Percentiles rank a stretch among this genome's conserved stretches.
These are phyloP conservation scores for Rotaria socialis DNA, from an alignment of 2,888 invertebrate genomes.

Conservation along the genomic window DNA sequence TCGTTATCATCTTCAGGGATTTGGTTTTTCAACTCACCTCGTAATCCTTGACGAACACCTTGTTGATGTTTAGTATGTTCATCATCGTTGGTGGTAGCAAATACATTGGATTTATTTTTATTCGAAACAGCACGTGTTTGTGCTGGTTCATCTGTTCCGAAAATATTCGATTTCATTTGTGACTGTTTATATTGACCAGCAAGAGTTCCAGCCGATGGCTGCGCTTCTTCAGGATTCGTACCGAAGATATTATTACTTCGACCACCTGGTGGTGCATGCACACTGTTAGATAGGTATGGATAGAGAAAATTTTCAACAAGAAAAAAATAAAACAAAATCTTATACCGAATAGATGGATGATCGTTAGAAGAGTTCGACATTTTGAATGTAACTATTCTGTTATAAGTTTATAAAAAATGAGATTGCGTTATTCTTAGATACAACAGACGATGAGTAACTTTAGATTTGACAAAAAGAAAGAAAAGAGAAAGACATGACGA, in stretches of 20 bases:
- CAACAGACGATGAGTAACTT: neutral
- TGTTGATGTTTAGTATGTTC: neutral
- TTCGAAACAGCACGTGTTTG: neutral
- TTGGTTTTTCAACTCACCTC: neutral
- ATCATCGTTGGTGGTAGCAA: neutral
- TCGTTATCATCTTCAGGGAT: neutral
- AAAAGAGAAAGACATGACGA: no score
- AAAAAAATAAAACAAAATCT: neutral
- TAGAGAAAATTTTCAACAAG: neutral
- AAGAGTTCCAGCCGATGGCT: no score
- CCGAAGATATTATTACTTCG: slow-evolving; percentile 6
- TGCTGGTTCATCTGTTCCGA: neutral
- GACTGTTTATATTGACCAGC: slow-evolving; percentile 12
- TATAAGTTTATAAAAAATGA: no score
- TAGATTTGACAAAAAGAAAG: neutral
- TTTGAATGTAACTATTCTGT: neutral
- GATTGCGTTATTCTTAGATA: neutral
- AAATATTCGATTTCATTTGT: slow-evolving; percentile 28
- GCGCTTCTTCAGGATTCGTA: neutral
- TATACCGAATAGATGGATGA: neutral
- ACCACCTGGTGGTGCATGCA: slow-evolving; percentile 28
- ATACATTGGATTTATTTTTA: slow-evolving; percentile 29
- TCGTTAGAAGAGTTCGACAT: neutral
- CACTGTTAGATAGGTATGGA: neutral
- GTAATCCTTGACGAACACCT: neutral